Base-by-base conservation (phyloP, 2,888 invertebrate species). In the Nymphalis c-album region DNA sequence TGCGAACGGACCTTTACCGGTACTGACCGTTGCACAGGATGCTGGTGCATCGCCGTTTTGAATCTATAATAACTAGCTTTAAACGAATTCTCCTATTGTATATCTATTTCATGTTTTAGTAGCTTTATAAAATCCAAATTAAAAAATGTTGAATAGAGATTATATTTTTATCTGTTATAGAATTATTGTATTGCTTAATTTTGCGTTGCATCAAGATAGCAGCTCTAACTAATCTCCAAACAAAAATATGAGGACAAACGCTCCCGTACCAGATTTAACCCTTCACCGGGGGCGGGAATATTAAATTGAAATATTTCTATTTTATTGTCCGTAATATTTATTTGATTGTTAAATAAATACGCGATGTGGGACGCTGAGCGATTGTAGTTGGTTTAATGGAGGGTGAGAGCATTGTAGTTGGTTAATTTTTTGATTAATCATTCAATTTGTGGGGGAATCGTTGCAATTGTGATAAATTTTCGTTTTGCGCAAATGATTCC, bases 381-480 rank as follows among this genome's bases (percentile, higher is more conserved):
- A 88, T 91, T 91, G 90, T 90, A 78, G 75, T 78, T 81, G 80
- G 83, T 82, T 85, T 85, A 89, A 90, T 87, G 84, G 88, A 85
- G 88, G 90, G 87, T 83, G 84, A 75, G 74, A 74, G 81, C 76
- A 88, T 91, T 92, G 91, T 91, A 78, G 87, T 85, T 84, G 88
- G 90, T 91, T 91, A 92, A 91, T 92, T 92, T 92, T 91, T 91
- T 92, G 92, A 92, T 92, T 91, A 92, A 92, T 92, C 91, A 90
- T 90, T 83, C 80, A 75, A 75, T 83, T 81, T 77, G 77, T 79
- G 78, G 81, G 86, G 86, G 88, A 78, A 79, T 79, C 82, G 81
- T 81, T 83, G 84, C 85, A 78, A 84, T 84, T 84, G 81, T 83
- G 57, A 57, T 79, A 86, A 85, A 67, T 84, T 80, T 83, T 83